phyloP scores from a whole-genome alignment of 2,888 invertebrate genomes.

The Erynnis tages region DNA sequence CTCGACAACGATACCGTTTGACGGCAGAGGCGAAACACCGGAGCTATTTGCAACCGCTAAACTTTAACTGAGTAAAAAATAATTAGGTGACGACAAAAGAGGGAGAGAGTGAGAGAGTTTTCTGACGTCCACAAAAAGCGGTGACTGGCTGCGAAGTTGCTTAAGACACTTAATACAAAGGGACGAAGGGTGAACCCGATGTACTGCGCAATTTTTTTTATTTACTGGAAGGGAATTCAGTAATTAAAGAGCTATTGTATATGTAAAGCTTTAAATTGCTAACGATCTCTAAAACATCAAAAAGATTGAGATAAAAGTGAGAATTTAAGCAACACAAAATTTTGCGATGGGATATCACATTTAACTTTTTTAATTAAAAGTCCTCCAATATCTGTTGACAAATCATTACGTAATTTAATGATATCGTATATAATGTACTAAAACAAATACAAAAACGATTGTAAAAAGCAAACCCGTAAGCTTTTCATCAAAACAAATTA shows the following conservation, averaged over 20 bases:
- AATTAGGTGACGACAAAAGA: slow-evolving; percentile 35
- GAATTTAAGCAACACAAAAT: too few relatives aligned
- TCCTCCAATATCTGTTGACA: too few relatives aligned
- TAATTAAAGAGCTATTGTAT: too few relatives aligned
- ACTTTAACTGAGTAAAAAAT: slow-evolving; percentile 32
- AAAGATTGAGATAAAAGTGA: too few relatives aligned
- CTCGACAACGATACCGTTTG: slow-evolving; percentile 19
- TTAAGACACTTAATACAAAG: slow-evolving; percentile 29
- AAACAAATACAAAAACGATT: not conserved
- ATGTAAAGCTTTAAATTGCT: too few relatives aligned
- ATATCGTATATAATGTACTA: too few relatives aligned
- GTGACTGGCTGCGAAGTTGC: slow-evolving; percentile 29
- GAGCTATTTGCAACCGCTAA: slow-evolving; percentile 28
- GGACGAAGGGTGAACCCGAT: not conserved
- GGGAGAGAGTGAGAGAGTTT: slow-evolving; percentile 14
- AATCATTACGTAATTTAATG: too few relatives aligned
- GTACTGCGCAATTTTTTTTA: not conserved
- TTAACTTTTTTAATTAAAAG: too few relatives aligned
- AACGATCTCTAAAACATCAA: too few relatives aligned
- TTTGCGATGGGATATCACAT: too few relatives aligned
- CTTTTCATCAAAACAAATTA: not conserved
- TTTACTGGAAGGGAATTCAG: not conserved
- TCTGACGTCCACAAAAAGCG: slow-evolving; percentile 29
- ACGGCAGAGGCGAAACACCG: slow-evolving; percentile 13
- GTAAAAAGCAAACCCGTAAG: too few relatives aligned